Base-by-base conservation (phyloP, 2,113 vertebrate species). In the Sinosuthora webbiana region DNA sequence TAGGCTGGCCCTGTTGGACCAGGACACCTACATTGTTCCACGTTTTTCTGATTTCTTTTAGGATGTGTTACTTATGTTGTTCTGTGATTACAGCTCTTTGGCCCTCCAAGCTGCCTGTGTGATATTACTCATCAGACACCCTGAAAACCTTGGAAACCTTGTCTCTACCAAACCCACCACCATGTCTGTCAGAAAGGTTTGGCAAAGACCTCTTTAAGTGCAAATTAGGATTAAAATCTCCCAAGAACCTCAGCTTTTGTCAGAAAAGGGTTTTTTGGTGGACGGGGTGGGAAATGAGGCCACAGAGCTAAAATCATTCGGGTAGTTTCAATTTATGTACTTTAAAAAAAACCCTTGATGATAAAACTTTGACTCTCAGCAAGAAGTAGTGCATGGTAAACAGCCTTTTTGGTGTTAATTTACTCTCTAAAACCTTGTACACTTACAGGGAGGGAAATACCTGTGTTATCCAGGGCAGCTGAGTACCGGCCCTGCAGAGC, bases 381-480 rank as follows among this genome's bases (percentile, higher is more conserved):
- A 65, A 35, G 70, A 78, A 69, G 6, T 8, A 33, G 7, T 3
- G 8, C 22, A 47, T 33, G 31, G 28, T 74, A 49, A 63, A 33
- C 60, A 49, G 4, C n/a, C 8, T 1, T 45, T 13, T 19, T 53
- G 8, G 15, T 79, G 22, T 35, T 45, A 7, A 44, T 78, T 56
- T 49, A 27, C 28, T 56, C 52, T 74, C 44, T 24, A 49, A 63
- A 87, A 14, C 45, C 30, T 53, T 25, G 8, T n/a, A 2, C 3
- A 0, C 17, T 69, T 23, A 4, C 7, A 18, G 23, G 14, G 30
- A 60, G 21, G 68, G 39, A 65, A 53, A 69, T 53, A 31, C 0
- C 41, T 0, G 0, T 10, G 30, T 59, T 70, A 8, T 4, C 6
- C 57, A 30, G 55, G n/a, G 35, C 13, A 49, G 62, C 17, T 39